A percentile compares a stretch with the other conserved stretches of the same genome.
Conservation (phyloP, 2,888 invertebrate species). For the Hipparchia semele region DNA sequence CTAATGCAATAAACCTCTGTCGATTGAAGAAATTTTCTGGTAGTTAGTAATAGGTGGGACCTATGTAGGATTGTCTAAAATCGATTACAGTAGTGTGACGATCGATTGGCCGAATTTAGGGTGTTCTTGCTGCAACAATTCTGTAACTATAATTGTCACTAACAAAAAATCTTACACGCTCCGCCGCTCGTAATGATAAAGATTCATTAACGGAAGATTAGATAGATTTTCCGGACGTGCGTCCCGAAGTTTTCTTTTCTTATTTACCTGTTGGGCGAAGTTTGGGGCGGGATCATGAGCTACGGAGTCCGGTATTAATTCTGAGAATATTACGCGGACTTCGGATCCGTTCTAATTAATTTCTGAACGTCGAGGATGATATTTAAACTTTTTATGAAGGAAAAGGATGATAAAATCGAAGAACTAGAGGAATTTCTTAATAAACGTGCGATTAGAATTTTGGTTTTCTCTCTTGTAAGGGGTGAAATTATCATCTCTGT, state of each 20-base stretch:
- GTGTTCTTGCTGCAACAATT: no score
- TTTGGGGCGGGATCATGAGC: constrained; percentile 22
- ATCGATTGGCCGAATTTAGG: no score
- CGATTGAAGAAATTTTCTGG: no score
- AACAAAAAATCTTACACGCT: constrained; percentile 25
- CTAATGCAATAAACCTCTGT: no score
- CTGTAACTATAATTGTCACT: constrained; percentile 8
- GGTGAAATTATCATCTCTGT: background rate
- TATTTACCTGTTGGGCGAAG: constrained; percentile 32
- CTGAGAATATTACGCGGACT: constrained; percentile 25
- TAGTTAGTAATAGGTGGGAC: no score
- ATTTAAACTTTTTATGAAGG: constrained; percentile 22
- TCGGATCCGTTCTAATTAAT: constrained; percentile 26
- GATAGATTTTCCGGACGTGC: constrained; percentile 35
- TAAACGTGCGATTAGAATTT: constrained; percentile 3
- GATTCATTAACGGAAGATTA: constrained; percentile 39
- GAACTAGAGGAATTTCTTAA: constrained; percentile 19
- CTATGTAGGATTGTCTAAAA: no score
- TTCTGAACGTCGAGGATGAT: constrained; percentile 23
- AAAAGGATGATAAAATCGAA: constrained; percentile 20
- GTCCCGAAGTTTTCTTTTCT: constrained; percentile 23
- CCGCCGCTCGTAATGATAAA: constrained; percentile 29
- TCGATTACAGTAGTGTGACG: no score
- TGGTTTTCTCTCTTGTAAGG: background rate
- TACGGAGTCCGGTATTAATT: constrained; percentile 29